These are phyloP conservation scores for Pantala flavescens DNA, from an alignment of 1,140 invertebrate species.

Conservation along the genomic window DNA sequence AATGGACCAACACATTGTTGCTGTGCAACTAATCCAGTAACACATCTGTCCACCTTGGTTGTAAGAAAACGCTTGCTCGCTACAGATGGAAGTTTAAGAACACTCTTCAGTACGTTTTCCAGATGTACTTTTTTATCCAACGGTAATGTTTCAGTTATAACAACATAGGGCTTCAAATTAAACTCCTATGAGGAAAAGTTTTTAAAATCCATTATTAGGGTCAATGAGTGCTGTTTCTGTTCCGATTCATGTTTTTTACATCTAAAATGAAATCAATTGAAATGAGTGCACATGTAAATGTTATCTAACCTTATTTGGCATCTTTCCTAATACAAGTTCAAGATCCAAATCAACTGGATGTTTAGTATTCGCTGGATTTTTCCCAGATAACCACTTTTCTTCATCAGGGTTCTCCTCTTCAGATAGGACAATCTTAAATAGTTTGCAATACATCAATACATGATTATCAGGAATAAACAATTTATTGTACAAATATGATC, in stretches of 20 bases:
- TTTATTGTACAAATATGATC: too few relatives aligned
- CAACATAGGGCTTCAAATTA: constrained; percentile 33
- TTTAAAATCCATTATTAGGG: too few relatives aligned
- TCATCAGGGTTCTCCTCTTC: constrained; percentile 43
- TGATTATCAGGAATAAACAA: too few relatives aligned
- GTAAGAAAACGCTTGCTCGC: constrained; percentile 92
- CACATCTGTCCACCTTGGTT: constrained; percentile 75
- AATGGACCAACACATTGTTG: constrained; percentile 96
- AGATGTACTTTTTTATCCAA: constrained; percentile 43
- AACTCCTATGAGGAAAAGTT: constrained; percentile 39
- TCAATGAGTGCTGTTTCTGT: too few relatives aligned
- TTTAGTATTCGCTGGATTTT: constrained; percentile 27
- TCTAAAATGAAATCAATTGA: too few relatives aligned
- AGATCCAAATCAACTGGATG: constrained; percentile 80
- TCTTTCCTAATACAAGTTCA: constrained; percentile 78
- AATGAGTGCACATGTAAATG: too few relatives aligned
- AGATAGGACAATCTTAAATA: constrained; percentile 47
- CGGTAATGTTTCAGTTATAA: constrained; percentile 33
- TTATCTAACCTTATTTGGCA: constrained; percentile 65
- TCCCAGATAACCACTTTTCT: constrained; percentile 30
- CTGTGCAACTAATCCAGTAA: constrained; percentile 90
- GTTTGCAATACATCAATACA: background rate
- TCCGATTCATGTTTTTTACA: too few relatives aligned
- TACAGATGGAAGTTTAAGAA: constrained; percentile 80
- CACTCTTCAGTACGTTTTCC: constrained; percentile 53